phyloP scores from a whole-genome alignment of 2,888 invertebrate species.

The Polymixis flavicincta region DNA sequence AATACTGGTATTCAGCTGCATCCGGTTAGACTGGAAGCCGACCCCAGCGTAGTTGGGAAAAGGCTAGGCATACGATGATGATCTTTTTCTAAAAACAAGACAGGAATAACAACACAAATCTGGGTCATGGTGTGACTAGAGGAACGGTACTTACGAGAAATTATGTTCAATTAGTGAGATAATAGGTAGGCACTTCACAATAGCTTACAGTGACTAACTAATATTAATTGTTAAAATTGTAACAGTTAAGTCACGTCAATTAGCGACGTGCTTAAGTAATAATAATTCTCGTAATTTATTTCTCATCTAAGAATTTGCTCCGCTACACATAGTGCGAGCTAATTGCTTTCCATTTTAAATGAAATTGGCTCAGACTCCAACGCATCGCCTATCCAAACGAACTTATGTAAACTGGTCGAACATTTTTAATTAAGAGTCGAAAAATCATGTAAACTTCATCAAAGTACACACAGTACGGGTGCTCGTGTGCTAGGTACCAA shows the following conservation, averaged over 20 bases:
- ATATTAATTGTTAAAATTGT: neutral
- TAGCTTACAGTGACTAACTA: neutral
- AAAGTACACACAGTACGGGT: slow-evolving; percentile 11
- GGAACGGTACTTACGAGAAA: neutral
- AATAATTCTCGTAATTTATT: neutral
- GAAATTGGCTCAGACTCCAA: slow-evolving; percentile 7
- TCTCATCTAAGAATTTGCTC: neutral
- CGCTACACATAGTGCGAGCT: no score
- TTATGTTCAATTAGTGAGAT: slow-evolving; percentile 9
- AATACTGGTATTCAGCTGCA: no score
- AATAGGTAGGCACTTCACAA: slow-evolving; percentile 1
- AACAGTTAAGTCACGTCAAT: slow-evolving; percentile 7
- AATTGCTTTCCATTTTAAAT: slow-evolving; percentile 10
- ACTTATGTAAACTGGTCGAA: slow-evolving; percentile 30
- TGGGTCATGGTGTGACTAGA: neutral
- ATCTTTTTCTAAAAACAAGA: no score
- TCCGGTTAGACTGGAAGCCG: no score
- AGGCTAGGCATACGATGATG: no score
- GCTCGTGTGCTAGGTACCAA: neutral
- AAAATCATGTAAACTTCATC: slow-evolving; percentile 23
- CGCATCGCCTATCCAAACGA: slow-evolving; percentile 15
- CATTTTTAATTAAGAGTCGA: slow-evolving; percentile 38
- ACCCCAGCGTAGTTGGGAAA: no score
- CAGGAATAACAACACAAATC: no score
- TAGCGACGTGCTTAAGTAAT: neutral